Evolutionary conservation across 2,888 invertebrate genomes (phyloP), one percentile per base, ranked within the genome.

Genomic region (Timandra comae): DNA sequence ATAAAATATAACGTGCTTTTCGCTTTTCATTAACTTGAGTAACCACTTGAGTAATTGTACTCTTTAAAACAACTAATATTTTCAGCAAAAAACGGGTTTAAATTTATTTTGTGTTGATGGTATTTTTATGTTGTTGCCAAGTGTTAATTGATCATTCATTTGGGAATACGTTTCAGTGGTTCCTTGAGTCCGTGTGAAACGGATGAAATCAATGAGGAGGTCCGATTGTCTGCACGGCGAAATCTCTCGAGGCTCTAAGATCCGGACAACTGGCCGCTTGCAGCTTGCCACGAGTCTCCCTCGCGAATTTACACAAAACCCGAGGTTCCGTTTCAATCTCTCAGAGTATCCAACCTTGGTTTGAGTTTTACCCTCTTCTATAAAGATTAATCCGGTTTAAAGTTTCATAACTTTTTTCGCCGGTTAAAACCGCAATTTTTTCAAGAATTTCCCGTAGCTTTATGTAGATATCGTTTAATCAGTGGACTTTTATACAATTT

Each of bases 401-500:
- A 41, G 35, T 38, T 39, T 34, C 33, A 31, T 35, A 38, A 45
- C 31, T 34, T 30, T 32, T 34, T 29, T 9, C 31, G 23, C 27
- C 12, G 12, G 25, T 33, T 28, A 36, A 38, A 42, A 30, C 40
- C 35, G 31, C 34, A 33, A 38, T 41, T 47, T 47, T 47, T 44
- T 34, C 31, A n/a, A 20, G 29, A 38, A 38, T 44, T 38, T 44
- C 34, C 40, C 36, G 39, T 31, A 32, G 31, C 40, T 36, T 33
- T 29, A 30, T 11, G 22, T 35, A 33, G 35, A 39, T 27, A 40
- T 36, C 35, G 40, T 45, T 40, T 41, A 40, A 47, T 36, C 46
- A 40, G 38, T 36, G 13, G 32, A 38, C 35, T 46, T 46, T 41
- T 40, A 39, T 33, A 35, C 40, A 41, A 34, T 40, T 32, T 26